These are phyloP conservation scores for Camponotus fellah DNA, from an alignment of 2,888 invertebrate species.

Conservation along the genomic window DNA sequence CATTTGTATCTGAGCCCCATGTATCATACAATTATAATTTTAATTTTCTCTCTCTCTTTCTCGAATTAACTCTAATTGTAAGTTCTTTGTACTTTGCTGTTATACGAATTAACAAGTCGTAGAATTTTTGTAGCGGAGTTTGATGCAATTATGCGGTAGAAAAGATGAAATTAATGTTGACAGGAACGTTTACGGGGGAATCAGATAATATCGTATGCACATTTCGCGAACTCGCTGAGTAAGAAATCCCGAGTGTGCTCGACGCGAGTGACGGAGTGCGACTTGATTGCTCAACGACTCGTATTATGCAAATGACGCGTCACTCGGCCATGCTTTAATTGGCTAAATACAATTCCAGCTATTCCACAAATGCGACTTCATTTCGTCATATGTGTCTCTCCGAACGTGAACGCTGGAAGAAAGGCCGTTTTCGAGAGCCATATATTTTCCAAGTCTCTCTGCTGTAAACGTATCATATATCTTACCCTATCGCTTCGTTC, in stretches of 20 bases:
- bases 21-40: background rate
- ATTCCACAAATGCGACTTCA: background rate
- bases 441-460: conserved; percentile 8
- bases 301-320: conserved; percentile 77
- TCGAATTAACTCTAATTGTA: background rate
- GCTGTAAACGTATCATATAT: conserved; percentile 11
- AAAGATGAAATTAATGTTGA: background rate
- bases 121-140: background rate
- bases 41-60: background rate
- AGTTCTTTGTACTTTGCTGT: background rate
- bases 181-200: background rate
- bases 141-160: background rate
- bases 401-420: background rate
- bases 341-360: conserved; percentile 28
- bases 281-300: conserved; percentile 77
- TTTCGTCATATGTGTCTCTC: background rate
- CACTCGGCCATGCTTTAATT: conserved; percentile 54
- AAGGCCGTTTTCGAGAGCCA: background rate
- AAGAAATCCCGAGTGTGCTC: conserved; percentile 46
- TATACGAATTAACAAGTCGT: background rate
- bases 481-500: no score
- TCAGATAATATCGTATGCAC: background rate
- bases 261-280: conserved; percentile 68
- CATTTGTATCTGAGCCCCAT: background rate
- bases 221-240: background rate